These are phyloP conservation scores for Paracentrotus lividus DNA, from an alignment of 53 echinoderm and acorn worm species.

Conservation along the genomic window DNA sequence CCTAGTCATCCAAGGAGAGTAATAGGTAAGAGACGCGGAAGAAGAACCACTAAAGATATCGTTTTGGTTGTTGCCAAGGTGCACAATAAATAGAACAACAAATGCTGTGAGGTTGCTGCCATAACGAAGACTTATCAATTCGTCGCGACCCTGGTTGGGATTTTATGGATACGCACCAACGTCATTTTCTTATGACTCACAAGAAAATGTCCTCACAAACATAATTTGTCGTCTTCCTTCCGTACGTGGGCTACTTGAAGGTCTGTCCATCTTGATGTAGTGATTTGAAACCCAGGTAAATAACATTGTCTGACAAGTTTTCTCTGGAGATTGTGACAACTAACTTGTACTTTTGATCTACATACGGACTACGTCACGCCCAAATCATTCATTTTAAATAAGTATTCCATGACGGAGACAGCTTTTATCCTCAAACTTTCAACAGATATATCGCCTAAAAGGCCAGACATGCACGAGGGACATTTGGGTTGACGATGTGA, in stretches of 20 bases:
- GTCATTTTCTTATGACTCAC: conserved; percentile 28
- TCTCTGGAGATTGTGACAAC: not conserved
- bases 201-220: conserved; percentile 34
- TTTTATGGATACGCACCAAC: conserved; percentile 13
- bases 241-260: not conserved
- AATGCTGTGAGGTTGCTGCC: conserved; percentile 27
- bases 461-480: not conserved
- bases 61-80: conserved; percentile 36
- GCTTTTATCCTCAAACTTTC: not conserved
- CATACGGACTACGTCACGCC: not conserved
- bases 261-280: not conserved
- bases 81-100: conserved; percentile 51
- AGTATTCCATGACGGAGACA: not conserved
- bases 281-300: not conserved
- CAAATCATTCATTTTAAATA: not conserved
- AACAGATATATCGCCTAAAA: not conserved
- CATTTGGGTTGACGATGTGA: not conserved
- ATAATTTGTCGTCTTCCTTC: conserved; percentile 49
- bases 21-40: not conserved
- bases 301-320: not conserved
- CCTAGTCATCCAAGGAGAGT: not conserved
- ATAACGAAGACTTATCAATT: conserved; percentile 24
- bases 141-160: conserved; percentile 37
- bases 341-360: not conserved
- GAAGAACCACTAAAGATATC: conserved; percentile 19